phyloP scores from a whole-genome alignment of 2,113 vertebrate genomes.

The Tetrao urogallus region DNA sequence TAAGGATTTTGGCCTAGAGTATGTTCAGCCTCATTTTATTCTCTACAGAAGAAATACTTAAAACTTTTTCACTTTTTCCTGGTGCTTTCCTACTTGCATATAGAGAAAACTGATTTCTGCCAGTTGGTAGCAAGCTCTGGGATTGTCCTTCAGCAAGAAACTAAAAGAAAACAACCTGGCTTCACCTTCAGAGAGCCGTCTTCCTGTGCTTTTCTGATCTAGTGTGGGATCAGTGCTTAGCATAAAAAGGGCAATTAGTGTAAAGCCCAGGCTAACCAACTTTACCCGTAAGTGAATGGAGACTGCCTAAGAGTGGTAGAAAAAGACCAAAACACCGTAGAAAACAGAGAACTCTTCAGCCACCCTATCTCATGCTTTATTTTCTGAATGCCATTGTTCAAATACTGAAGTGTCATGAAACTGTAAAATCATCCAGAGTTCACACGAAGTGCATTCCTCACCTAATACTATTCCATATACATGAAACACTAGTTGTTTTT shows the following conservation, averaged over 20 bases:
- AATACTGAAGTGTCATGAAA: background rate
- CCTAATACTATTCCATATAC: background rate
- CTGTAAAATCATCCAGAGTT: background rate
- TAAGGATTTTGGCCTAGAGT: background rate
- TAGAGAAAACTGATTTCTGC: background rate
- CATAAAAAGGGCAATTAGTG: background rate
- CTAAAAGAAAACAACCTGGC: background rate
- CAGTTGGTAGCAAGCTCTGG: background rate
- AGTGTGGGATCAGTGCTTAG: background rate
- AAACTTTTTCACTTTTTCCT: background rate
- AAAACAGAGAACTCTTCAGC: background rate
- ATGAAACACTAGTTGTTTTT: background rate
- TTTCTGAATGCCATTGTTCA: background rate
- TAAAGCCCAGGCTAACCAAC: background rate
- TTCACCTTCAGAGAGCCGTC: background rate
- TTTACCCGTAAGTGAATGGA: background rate
- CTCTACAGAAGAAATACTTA: background rate
- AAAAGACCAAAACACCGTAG: background rate
- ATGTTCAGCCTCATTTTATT: background rate
- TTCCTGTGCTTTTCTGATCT: background rate
- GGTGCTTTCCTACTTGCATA: background rate
- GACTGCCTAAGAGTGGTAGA: background rate
- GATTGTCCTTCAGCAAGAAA: background rate
- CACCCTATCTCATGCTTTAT: background rate
- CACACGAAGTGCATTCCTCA: background rate